Percentiles rank a stretch among this genome's conserved stretches.
These are phyloP conservation scores for Drosophila aff. DNA, from an alignment of 1,140 invertebrate genomes.

Conservation along the genomic window DNA sequence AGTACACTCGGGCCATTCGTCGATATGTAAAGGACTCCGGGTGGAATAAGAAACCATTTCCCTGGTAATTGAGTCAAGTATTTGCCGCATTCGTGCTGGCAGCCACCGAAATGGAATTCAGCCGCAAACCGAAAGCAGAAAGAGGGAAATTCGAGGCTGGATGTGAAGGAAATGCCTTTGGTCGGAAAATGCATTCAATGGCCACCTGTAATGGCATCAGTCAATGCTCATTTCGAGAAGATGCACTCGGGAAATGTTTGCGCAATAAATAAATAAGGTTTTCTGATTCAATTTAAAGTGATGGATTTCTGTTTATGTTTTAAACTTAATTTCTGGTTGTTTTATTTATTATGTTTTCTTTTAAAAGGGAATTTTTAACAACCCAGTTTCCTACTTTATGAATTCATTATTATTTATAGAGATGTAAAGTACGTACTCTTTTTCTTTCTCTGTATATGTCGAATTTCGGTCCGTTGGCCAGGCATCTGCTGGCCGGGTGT, in stretches of 20 bases:
- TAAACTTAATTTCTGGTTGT: not conserved
- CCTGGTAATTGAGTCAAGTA: slow-evolving; percentile 36
- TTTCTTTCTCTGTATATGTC: not conserved
- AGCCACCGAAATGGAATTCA: slow-evolving; percentile 33
- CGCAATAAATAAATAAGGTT: not conserved
- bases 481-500: slow-evolving; percentile 41
- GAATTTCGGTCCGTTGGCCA: slow-evolving; percentile 13
- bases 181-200: slow-evolving; percentile 44
- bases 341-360: not conserved
- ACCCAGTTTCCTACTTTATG: no score
- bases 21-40: slow-evolving; percentile 15
- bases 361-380: no score
- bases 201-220: slow-evolving; percentile 60
- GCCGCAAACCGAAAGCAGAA: slow-evolving; percentile 25
- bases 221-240: slow-evolving; percentile 48
- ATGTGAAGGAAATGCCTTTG: slow-evolving; percentile 36
- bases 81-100: slow-evolving; percentile 26
- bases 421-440: no score
- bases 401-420: not conserved
- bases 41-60: slow-evolving; percentile 19
- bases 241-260: slow-evolving; percentile 4
- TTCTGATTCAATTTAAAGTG: no score
- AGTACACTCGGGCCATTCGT: slow-evolving; percentile 10
- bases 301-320: not conserved
- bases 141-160: slow-evolving; percentile 16